Conservation (phyloP, 2,113 vertebrate species). For the Zosterops hypoxanthus region DNA sequence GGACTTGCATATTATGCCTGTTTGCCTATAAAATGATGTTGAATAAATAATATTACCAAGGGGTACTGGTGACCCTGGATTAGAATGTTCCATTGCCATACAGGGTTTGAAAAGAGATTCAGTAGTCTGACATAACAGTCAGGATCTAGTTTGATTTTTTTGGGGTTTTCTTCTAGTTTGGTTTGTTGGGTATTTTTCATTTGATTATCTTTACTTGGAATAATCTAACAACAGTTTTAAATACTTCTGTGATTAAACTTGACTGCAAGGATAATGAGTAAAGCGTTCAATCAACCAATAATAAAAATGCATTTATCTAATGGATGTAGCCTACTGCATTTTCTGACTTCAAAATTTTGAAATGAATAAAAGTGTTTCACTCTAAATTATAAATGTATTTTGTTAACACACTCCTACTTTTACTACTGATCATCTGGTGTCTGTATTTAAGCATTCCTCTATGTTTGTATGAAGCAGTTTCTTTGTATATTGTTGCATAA, state of each 20-base stretch:
- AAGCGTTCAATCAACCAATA: not conserved
- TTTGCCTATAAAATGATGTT: not conserved
- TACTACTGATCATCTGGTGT: not conserved
- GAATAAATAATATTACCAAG: not conserved
- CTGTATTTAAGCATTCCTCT: not conserved
- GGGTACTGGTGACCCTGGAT: not conserved
- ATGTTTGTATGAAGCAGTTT: not conserved
- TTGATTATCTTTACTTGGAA: not conserved
- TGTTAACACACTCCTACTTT: not conserved
- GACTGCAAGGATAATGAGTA: not conserved
- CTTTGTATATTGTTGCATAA: not conserved
- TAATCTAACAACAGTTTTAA: not conserved
- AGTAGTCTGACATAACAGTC: not conserved
- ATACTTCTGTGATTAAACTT: not conserved
- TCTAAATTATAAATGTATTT: not conserved
- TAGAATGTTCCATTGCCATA: not conserved
- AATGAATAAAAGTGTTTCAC: not conserved
- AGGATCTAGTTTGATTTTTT: not conserved
- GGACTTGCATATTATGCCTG: not conserved
- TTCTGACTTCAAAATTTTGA: not conserved
- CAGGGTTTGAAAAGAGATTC: not conserved
- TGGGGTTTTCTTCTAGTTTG: not conserved
- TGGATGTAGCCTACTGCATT: not conserved
- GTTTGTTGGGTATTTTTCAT: not conserved
- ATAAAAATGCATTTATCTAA: not conserved